Conservation (phyloP, 2,888 invertebrate species). For the Anorthoa munda region DNA sequence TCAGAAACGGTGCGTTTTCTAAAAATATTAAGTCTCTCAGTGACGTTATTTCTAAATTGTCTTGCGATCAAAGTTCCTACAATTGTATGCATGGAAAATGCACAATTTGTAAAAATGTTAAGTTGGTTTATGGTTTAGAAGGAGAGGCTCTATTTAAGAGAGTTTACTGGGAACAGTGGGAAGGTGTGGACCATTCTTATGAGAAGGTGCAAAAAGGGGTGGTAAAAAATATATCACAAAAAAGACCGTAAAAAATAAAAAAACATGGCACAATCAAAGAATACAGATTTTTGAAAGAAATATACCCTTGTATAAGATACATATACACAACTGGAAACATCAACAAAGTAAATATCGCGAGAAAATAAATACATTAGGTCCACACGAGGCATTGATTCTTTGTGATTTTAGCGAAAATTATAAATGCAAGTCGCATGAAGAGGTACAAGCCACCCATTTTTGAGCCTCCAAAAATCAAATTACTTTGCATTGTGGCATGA, state of each 20-base stretch:
- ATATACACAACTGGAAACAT: background rate
- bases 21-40: background rate
- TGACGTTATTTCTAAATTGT: background rate
- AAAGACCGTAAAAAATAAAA: background rate
- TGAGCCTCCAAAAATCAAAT: slow-evolving; percentile 16
- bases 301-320: background rate
- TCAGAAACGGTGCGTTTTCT: background rate
- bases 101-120: background rate
- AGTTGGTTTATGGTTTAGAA: background rate
- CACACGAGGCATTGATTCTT: slow-evolving; percentile 5
- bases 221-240: background rate
- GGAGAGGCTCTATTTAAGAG: background rate
- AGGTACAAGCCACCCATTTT: slow-evolving; percentile 21
- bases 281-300: too few relatives aligned
- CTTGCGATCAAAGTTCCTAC: slow-evolving; percentile 11
- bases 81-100: background rate
- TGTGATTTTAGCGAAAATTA: slow-evolving; percentile 29
- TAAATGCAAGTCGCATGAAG: slow-evolving; percentile 16
- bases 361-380: background rate
- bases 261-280: too few relatives aligned
- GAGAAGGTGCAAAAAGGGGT: background rate
- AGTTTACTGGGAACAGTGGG: background rate
- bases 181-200: background rate
- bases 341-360: slow-evolving; percentile 7
- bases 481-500: slow-evolving; percentile 7